Evolutionary conservation across 2,888 invertebrate species (phyloP).

Genomic region (Sialis lutaria): DNA sequence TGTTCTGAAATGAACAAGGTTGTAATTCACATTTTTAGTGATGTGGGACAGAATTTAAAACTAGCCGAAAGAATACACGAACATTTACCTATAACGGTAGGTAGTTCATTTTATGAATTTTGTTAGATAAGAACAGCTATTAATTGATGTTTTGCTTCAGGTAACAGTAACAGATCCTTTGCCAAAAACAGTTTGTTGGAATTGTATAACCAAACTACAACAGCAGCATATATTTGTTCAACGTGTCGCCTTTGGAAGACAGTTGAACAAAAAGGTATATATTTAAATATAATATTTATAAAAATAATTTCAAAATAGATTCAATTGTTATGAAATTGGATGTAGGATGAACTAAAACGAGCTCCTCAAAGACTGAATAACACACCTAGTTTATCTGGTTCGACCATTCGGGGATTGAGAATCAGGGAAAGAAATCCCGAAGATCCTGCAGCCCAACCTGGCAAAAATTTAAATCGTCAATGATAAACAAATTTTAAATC

Average conservation of each 20-base stretch:
- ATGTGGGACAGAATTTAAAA: conserved; percentile 55
- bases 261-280: not conserved
- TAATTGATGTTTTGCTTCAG: conserved; percentile 13
- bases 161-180: conserved; percentile 25
- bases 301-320: no score
- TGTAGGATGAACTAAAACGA: not conserved
- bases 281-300: no score
- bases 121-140: conserved; percentile 7
- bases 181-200: conserved; percentile 34
- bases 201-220: conserved; percentile 34
- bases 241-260: conserved; percentile 10
- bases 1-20: conserved; percentile 74
- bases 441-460: no score
- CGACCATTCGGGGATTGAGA: not conserved
- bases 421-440: not conserved
- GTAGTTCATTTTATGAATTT: conserved; percentile 14
- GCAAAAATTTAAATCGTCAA: no score
- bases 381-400: not conserved
- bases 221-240: conserved; percentile 30
- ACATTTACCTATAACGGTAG: conserved; percentile 64
- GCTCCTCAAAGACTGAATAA: not conserved
- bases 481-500: no score
- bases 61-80: conserved; percentile 66
- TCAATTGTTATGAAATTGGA: not conserved
- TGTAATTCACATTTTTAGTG: conserved; percentile 69